These are phyloP conservation scores for Alitta virens DNA, from an alignment of 2,888 invertebrate genomes.

Conservation along the genomic window DNA sequence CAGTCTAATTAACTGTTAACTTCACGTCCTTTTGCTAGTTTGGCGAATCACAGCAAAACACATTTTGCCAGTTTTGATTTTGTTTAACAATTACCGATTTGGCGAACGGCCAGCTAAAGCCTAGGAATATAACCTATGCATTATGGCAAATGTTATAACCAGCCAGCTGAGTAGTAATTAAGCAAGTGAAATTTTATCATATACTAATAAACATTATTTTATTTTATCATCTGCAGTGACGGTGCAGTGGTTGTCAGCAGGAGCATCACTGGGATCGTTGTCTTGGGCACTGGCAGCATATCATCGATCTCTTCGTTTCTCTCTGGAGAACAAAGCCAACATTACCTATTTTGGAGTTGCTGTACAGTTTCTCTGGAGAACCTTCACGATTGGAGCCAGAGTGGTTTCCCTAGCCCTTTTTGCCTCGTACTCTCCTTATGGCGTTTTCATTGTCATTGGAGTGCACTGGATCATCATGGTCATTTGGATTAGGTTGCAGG, in stretches of 20 bases:
- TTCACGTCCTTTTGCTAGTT: too few relatives aligned
- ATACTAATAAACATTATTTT: too few relatives aligned
- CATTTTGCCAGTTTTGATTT: too few relatives aligned
- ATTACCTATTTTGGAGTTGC: slow-evolving; percentile 70
- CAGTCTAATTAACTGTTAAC: too few relatives aligned
- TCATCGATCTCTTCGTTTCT: slow-evolving; percentile 76
- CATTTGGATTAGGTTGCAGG: slow-evolving; percentile 68
- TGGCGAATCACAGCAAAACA: too few relatives aligned
- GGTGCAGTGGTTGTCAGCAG: slow-evolving; percentile 63
- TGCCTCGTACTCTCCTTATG: slow-evolving; percentile 70
- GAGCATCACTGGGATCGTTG: slow-evolving; percentile 80
- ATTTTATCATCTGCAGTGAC: slow-evolving; percentile 27
- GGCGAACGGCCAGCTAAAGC: too few relatives aligned
- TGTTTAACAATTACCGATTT: too few relatives aligned
- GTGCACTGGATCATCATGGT: slow-evolving; percentile 77
- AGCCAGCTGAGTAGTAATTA: too few relatives aligned
- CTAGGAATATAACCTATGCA: too few relatives aligned
- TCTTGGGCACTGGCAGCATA: slow-evolving; percentile 89
- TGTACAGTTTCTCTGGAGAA: slow-evolving; percentile 82
- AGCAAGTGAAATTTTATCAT: too few relatives aligned
- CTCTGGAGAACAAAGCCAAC: slow-evolving; percentile 71
- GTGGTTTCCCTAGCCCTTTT: slow-evolving; percentile 77
- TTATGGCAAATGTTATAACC: too few relatives aligned
- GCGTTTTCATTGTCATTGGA: slow-evolving; percentile 56
- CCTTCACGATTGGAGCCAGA: slow-evolving; percentile 76